phyloP scores from a whole-genome alignment of 2,888 invertebrate genomes.

The Mantis religiosa region DNA sequence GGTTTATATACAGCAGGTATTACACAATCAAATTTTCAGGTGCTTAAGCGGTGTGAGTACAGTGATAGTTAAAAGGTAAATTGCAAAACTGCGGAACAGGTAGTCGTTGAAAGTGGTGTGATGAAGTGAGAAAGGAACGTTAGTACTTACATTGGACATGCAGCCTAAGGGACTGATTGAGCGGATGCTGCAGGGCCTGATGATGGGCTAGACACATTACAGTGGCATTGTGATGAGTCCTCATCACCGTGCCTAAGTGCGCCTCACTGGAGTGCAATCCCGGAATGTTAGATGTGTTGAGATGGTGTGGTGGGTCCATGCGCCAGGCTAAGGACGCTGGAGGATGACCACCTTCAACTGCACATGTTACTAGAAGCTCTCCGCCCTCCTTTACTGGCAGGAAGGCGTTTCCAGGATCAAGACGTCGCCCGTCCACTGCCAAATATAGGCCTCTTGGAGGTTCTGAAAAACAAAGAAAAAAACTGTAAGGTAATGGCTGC shows the following conservation, averaged over 20 bases:
- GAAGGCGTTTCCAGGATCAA: conserved; percentile 83
- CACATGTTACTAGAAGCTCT: conserved; percentile 74
- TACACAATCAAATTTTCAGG: no score
- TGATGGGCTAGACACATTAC: conserved; percentile 78
- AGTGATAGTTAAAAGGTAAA: no score
- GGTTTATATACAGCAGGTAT: no score
- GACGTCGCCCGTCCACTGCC: conserved; percentile 77
- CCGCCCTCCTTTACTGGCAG: conserved; percentile 83
- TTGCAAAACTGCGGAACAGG: no score
- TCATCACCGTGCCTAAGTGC: conserved; percentile 67
- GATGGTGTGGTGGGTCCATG: conserved; percentile 40
- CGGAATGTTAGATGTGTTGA: background rate
- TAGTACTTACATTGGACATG: conserved; percentile 69
- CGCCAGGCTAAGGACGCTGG: conserved; percentile 62
- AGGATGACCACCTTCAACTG: conserved; percentile 79
- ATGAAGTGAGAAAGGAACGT: no score
- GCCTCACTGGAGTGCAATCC: conserved; percentile 45
- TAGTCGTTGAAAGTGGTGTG: no score
- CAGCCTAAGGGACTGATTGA: conserved; percentile 57
- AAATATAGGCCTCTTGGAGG: conserved; percentile 80
- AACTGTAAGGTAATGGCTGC: no score
- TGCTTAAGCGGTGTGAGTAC: no score
- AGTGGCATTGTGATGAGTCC: conserved; percentile 83
- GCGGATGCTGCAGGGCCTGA: conserved; percentile 52
- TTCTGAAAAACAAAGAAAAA: conserved; percentile 53